A percentile compares a stretch with the other conserved stretches of the same genome.
These are phyloP conservation scores for Astropecten irregularis DNA, from an alignment of 53 echinoderm and acorn worm genomes.

Conservation along the genomic window DNA sequence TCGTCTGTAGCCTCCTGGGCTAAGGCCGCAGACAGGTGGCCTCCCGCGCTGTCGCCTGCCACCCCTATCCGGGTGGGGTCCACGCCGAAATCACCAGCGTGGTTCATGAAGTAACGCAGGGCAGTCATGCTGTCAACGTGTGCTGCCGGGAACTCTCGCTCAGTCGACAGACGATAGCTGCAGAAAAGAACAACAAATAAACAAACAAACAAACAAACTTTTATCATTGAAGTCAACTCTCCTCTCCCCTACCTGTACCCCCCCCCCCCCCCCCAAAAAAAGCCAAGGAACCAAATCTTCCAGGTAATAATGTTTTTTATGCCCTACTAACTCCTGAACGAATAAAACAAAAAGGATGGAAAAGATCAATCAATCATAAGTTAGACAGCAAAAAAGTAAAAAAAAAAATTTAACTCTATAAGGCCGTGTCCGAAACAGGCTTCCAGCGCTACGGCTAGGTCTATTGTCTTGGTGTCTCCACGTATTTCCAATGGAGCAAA, in stretches of 20 bases:
- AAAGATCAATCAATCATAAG: too few species aligned
- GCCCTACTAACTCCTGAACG: not conserved
- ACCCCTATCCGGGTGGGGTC: constrained; percentile 66
- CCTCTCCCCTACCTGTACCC: too few species aligned
- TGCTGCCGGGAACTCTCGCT: constrained; percentile 65
- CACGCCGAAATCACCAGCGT: constrained; percentile 67
- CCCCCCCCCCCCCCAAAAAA: too few species aligned
- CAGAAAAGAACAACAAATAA: too few species aligned
- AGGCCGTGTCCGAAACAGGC: too few species aligned
- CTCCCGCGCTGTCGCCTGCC: constrained; percentile 87
- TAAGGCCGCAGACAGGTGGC: constrained; percentile 68
- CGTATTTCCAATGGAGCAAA: too few species aligned
- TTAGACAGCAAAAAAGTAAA: too few species aligned
- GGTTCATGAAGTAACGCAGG: constrained; percentile 58
- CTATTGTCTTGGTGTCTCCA: too few species aligned
- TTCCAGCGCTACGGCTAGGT: too few species aligned
- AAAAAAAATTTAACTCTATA: too few species aligned
- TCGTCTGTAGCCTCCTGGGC: constrained; percentile 55
- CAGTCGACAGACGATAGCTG: constrained; percentile 75
- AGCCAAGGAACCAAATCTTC: too few species aligned
- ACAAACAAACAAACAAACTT: not conserved
- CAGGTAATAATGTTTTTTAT: not conserved
- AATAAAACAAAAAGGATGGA: not conserved
- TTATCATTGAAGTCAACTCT: too few species aligned
- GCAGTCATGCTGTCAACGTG: constrained; percentile 63